Base-by-base conservation (phyloP, 2,797 vertebrate species). In the Semaprochilodus insignis region DNA sequence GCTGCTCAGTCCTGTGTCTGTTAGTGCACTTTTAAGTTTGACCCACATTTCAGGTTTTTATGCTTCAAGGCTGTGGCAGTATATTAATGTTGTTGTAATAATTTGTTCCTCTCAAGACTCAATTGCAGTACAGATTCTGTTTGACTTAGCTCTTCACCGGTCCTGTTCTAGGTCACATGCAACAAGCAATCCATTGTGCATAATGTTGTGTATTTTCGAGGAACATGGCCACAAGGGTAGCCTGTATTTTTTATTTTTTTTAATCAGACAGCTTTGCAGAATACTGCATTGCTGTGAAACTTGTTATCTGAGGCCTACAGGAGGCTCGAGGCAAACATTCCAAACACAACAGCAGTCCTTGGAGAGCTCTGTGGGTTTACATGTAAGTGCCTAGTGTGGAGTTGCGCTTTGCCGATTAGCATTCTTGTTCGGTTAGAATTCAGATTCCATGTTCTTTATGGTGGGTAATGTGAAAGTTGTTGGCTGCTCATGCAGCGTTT, bases 261-360 rank as follows among this genome's bases (percentile, higher is more conserved):
- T 79, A 76, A 59, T 81, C 31, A 14, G 23, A n/a, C 71, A 63
- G 23, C 69, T 65, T 25, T 77, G 69, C 63, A 65, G 81, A 48
- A 55, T 65, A 65, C 75, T 69, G 44, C 36, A 54, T 82, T 85
- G 71, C 27, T 70, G 48, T 31, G 31, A 21, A 74, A 55, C 74
- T 67, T 57, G 75, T 69, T 77, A 79, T 78, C 60, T 48, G 31
- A 71, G 14, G 78, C 11, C 62, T 65, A 48, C 31, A 76, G 44
- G 25, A 75, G 16, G 51, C 51, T 73, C 77, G 66, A 77, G 69
- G 65, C 66, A 36, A 81, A 52, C 81, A 76, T 60, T 55, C 74
- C 23, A 40, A 77, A 72, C 34, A 62, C 48, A 69, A 31, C 62
- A 65, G 40, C 73, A 69, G 55, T 25, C 67, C 40, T 44, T 73